Percentiles rank a stretch among this genome's conserved stretches.
Conservation (phyloP, 2,113 vertebrate genomes). For the Notiomystis cincta region DNA sequence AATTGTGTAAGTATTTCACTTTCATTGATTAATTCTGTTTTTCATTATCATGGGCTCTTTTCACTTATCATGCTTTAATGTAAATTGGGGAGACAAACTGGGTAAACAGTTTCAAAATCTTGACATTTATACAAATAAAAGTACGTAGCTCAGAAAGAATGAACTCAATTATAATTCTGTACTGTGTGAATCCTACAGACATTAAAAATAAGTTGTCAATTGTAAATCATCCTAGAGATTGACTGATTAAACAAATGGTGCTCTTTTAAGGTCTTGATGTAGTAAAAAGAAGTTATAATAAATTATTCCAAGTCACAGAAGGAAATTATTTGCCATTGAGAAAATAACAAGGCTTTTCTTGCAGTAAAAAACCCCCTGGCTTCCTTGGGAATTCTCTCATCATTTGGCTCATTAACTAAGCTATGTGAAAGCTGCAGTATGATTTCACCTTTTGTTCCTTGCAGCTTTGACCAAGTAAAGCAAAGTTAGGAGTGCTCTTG, state of each 20-base stretch:
- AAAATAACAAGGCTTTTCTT: not conserved
- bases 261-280: not conserved
- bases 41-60: not conserved
- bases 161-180: not conserved
- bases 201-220: not conserved
- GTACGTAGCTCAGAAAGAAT: not conserved
- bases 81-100: not conserved
- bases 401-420: not conserved
- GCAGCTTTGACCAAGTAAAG: not conserved
- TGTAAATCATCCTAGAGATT: not conserved
- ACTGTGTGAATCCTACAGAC: not conserved
- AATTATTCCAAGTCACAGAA: not conserved
- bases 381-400: not conserved
- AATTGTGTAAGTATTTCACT: not conserved
- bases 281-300: not conserved
- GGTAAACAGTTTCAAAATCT: not conserved
- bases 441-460: not conserved
- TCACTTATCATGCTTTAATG: not conserved
- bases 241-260: not conserved
- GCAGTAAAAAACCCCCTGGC: not conserved
- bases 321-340: not conserved
- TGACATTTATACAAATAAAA: not conserved
- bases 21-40: not conserved
- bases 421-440: not conserved
- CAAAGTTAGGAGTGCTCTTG: not conserved